These are phyloP conservation scores for Calliopsis andreniformis DNA, from an alignment of 1,140 invertebrate species.

Conservation along the genomic window DNA sequence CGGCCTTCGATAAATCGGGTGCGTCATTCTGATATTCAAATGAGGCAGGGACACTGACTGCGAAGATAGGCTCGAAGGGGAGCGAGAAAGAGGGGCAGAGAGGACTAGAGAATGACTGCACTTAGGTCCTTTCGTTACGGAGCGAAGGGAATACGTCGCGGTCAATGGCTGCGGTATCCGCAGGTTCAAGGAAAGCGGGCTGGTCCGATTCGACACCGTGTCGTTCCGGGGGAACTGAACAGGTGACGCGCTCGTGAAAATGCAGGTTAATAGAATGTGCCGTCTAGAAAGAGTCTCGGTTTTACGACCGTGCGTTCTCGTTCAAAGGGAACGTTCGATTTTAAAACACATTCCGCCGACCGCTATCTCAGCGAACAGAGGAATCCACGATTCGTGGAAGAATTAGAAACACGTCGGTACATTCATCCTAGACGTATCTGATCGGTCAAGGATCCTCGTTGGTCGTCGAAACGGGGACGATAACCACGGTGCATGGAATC, in stretches of 20 bases:
- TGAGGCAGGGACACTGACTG: slow-evolving; percentile 32
- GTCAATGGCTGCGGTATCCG: slow-evolving; percentile 78
- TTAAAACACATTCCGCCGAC: background rate
- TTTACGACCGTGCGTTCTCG: slow-evolving; percentile 38
- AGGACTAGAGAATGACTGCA: slow-evolving; percentile 55
- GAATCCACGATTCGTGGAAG: background rate
- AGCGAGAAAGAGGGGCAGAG: slow-evolving; percentile 43
- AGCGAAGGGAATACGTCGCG: slow-evolving; percentile 65
- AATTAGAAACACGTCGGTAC: background rate
- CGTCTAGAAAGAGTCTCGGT: slow-evolving; percentile 48
- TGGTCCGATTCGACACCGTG: slow-evolving; percentile 76
- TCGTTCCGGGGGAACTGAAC: slow-evolving; percentile 67
- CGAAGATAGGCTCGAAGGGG: slow-evolving; percentile 44
- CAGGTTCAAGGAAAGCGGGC: slow-evolving; percentile 80
- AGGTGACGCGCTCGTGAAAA: slow-evolving; percentile 71
- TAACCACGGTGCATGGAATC: background rate
- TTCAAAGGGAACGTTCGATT: slow-evolving; percentile 14
- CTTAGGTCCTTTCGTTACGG: slow-evolving; percentile 66
- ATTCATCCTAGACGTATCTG: slow-evolving; percentile 4
- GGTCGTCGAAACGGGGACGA: background rate
- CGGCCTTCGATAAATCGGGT: slow-evolving; percentile 45
- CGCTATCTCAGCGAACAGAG: no score
- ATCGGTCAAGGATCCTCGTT: slow-evolving; percentile 23
- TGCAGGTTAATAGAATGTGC: slow-evolving; percentile 73
- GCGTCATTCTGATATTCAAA: slow-evolving; percentile 45